Base-by-base conservation (phyloP, 1,140 invertebrate genomes). In the Lethrus apterus region DNA sequence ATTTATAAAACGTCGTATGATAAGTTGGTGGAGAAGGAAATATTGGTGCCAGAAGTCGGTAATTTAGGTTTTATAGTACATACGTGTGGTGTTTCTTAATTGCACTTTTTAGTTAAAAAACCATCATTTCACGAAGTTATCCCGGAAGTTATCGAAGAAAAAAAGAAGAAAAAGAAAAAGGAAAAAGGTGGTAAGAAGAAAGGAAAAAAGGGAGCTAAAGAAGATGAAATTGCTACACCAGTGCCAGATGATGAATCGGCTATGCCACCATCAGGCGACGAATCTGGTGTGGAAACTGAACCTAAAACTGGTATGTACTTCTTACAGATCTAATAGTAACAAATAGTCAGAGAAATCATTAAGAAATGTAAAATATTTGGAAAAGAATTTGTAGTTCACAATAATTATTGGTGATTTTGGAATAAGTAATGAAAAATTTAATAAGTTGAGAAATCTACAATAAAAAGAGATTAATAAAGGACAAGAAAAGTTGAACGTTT, bases 1-100 rank as follows among this genome's bases (percentile, higher is more conserved):
- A 54, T 72, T 18, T 67, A 70, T 41, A 69, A 65, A 50, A 67
- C 66, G 14, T 62, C 64, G 38, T 68, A 64, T 44, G 67, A 70
- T 40, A 70, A 64, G 56, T 44, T 70, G 20, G 58, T 72, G 7
- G 63, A 71, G 20, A 63, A 68, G 44, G 69, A 73, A 54, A 65
- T 71, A 30, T 50, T 67, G 50, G 63, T 70, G 26, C 60, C 60
- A 26, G 64, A 70, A 63, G 60, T 64, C 52, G 66, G 69, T 72
- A 63, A 58, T 48, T 50, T 9, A 20, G 26, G 17, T 17, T 26
- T 26, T 26, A 26, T 8, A n/a, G 7, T 34, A 34, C 5, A 34
- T 8, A 34, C 32, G 13, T 13, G 7, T 34, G 7, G 5, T 26
- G 8, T 34, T 34, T 8, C 7, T 34, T 8, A 7, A 34, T 8